Conservation (phyloP, 2,888 invertebrate species). For the Polymixis flavicincta region DNA sequence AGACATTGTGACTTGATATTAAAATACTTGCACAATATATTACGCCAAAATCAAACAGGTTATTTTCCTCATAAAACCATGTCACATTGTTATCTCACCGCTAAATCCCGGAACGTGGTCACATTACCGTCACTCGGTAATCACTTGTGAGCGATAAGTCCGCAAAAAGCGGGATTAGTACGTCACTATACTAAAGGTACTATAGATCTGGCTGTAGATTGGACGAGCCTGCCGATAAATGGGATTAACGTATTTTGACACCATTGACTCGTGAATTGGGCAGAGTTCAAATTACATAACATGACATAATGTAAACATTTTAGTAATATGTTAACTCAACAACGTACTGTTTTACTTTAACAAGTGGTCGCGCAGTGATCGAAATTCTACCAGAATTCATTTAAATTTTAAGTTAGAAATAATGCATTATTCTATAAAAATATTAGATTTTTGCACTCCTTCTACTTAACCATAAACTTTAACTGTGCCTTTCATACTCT, state of each 20-base stretch:
- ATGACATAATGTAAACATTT: conserved; percentile 1
- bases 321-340: background rate
- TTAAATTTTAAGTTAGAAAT: too few relatives aligned
- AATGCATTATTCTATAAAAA: too few relatives aligned
- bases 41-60: background rate
- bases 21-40: background rate
- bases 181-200: conserved; percentile 3
- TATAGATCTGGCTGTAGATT: conserved; percentile 26
- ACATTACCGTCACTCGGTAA: conserved; percentile 42
- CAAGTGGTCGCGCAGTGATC: too few relatives aligned
- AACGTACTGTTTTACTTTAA: background rate
- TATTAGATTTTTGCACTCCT: too few relatives aligned
- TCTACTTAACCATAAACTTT: too few relatives aligned
- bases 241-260: conserved; percentile 49
- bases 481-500: too few relatives aligned
- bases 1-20: too few relatives aligned
- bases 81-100: conserved; percentile 24
- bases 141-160: conserved; percentile 56
- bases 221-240: conserved; percentile 44
- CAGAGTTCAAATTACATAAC: conserved; percentile 4
- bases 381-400: too few relatives aligned
- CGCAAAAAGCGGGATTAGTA: conserved; percentile 67
- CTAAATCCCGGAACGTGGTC: conserved; percentile 36
- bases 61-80: conserved; percentile 8
- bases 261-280: conserved; percentile 24